Percentiles rank a stretch among this genome's conserved stretches.
These are phyloP conservation scores for Melanotaenia trifasciata DNA, from an alignment of 2,797 vertebrate genomes.

Conservation along the genomic window DNA sequence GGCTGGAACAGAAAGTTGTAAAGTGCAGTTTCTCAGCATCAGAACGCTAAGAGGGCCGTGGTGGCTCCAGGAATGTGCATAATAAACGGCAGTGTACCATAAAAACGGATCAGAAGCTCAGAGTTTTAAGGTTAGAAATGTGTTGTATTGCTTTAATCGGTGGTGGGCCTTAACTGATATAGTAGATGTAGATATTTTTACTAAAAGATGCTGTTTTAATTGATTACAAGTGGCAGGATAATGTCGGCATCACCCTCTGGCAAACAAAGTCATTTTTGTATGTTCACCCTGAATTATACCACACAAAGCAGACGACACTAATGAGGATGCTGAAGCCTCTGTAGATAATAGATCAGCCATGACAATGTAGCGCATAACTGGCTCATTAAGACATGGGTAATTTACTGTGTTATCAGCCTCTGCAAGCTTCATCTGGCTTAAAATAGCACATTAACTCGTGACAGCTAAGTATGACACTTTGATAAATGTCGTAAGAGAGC, in stretches of 20 bases:
- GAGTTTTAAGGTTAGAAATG: no score
- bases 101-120: no score
- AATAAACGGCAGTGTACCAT: no score
- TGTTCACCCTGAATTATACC: slow-evolving; percentile 35
- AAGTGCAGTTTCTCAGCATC: no score
- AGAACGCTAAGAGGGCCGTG: no score
- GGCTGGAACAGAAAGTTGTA: no score
- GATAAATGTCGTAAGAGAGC: slow-evolving; percentile 53
- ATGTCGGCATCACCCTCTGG: background rate
- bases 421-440: slow-evolving; percentile 59
- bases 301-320: slow-evolving; percentile 39
- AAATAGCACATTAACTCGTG: slow-evolving; percentile 68
- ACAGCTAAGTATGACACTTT: slow-evolving; percentile 49
- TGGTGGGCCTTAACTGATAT: background rate
- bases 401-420: slow-evolving; percentile 65
- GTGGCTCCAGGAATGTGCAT: no score
- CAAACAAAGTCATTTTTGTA: slow-evolving; percentile 9
- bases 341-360: slow-evolving; percentile 62
- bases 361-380: slow-evolving; percentile 59
- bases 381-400: slow-evolving; percentile 68
- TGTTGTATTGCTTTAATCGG: no score
- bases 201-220: slow-evolving; percentile 4
- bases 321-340: slow-evolving; percentile 52
- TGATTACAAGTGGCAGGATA: slow-evolving; percentile 1
- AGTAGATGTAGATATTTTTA: slow-evolving; percentile 2